These are phyloP conservation scores for Zygothrica quintamaculata DNA, from an alignment of 2,888 invertebrate genomes.

Conservation along the genomic window DNA sequence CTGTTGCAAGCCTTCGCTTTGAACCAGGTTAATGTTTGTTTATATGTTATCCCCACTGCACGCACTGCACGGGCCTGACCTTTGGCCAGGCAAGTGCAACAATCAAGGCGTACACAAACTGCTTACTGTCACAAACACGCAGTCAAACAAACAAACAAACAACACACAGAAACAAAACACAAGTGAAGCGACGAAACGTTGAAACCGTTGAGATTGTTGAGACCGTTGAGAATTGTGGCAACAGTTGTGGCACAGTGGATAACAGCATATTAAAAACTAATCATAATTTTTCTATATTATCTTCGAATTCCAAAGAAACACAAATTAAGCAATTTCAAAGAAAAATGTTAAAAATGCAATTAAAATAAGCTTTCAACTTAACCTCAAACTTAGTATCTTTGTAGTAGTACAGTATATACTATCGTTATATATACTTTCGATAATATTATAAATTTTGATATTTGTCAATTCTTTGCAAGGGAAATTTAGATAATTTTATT, in stretches of 20 bases:
- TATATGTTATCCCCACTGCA: slow-evolving; percentile 58
- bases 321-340: not conserved
- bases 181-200: slow-evolving; percentile 33
- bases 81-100: slow-evolving; percentile 72
- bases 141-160: slow-evolving; percentile 58
- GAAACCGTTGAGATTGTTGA: slow-evolving; percentile 18
- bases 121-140: slow-evolving; percentile 78
- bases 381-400: no score
- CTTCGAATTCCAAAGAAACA: no score
- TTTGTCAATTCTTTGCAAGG: no score
- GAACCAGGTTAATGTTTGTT: slow-evolving; percentile 68
- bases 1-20: slow-evolving; percentile 32
- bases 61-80: slow-evolving; percentile 60
- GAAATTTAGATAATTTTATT: no score
- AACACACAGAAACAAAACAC: slow-evolving; percentile 56
- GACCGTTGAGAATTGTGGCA: slow-evolving; percentile 12
- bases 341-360: not conserved
- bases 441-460: no score
- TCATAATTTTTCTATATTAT: not conserved
- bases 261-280: not conserved
- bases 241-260: slow-evolving; percentile 46
- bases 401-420: no score
- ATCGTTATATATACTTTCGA: no score
- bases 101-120: slow-evolving; percentile 76
- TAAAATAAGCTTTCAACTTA: no score